phyloP scores from a whole-genome alignment of 2,113 vertebrate genomes.

The Dasyornis broadbenti region DNA sequence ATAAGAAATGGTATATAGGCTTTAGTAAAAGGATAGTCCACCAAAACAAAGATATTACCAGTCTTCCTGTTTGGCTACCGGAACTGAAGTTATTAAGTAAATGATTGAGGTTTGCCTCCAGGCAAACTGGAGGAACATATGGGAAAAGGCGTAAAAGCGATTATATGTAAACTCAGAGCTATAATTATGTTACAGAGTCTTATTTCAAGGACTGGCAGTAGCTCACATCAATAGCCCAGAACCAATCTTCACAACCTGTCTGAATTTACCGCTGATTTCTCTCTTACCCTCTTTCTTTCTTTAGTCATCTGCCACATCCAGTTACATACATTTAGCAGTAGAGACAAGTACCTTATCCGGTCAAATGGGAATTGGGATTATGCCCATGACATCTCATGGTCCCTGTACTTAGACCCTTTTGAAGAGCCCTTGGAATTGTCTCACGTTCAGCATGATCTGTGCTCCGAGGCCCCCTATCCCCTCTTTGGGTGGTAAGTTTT shows the following conservation, averaged over 20 bases:
- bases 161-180: not conserved
- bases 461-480: not conserved
- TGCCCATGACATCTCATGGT: not conserved
- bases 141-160: not conserved
- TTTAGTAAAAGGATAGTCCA: not conserved
- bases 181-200: not conserved
- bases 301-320: rapidly evolving
- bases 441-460: not conserved
- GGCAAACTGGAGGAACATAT: not conserved
- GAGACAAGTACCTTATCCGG: not conserved
- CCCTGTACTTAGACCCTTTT: rapidly evolving
- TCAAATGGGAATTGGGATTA: not conserved
- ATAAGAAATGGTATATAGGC: not conserved
- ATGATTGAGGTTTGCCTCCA: no score
- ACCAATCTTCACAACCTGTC: not conserved
- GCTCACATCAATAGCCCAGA: not conserved
- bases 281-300: not conserved
- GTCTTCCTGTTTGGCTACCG: not conserved
- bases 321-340: not conserved
- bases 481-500: not conserved
- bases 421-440: not conserved
- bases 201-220: not conserved
- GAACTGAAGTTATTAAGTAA: not conserved
- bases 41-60: rapidly evolving
- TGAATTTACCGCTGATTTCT: not conserved